Conservation (phyloP, 2,113 vertebrate genomes). For the Dicrurus megarhynchus region DNA sequence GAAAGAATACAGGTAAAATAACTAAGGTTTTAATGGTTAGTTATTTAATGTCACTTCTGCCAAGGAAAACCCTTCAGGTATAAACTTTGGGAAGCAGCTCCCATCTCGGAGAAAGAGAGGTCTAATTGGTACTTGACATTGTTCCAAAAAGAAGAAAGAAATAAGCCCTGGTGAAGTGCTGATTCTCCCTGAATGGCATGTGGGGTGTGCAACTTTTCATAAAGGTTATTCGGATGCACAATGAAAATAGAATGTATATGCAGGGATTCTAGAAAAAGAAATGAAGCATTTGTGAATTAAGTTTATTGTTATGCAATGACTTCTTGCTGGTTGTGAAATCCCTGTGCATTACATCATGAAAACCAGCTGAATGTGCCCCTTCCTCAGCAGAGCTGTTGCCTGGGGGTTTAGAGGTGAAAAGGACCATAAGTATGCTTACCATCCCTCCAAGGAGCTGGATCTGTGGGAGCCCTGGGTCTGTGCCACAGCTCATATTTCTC, state of each 20-base stretch:
- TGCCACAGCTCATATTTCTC: not conserved
- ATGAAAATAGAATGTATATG: not conserved
- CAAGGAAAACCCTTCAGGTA: not conserved
- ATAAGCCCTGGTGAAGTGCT: rapidly evolving
- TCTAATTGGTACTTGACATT: not conserved
- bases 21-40: not conserved
- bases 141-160: not conserved
- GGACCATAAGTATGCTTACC: not conserved
- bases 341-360: not conserved
- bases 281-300: not conserved
- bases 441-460: not conserved
- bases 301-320: rapidly evolving
- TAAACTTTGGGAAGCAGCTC: not conserved
- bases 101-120: not conserved
- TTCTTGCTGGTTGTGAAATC: not conserved
- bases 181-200: not conserved
- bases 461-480: not conserved
- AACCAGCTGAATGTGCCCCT: rapidly evolving
- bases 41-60: not conserved
- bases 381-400: not conserved
- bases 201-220: not conserved
- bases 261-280: not conserved
- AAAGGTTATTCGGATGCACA: not conserved
- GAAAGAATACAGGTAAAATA: not conserved
- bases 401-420: not conserved